phyloP scores from a whole-genome alignment of 2,888 invertebrate genomes.

The Drosophila longiperda region DNA sequence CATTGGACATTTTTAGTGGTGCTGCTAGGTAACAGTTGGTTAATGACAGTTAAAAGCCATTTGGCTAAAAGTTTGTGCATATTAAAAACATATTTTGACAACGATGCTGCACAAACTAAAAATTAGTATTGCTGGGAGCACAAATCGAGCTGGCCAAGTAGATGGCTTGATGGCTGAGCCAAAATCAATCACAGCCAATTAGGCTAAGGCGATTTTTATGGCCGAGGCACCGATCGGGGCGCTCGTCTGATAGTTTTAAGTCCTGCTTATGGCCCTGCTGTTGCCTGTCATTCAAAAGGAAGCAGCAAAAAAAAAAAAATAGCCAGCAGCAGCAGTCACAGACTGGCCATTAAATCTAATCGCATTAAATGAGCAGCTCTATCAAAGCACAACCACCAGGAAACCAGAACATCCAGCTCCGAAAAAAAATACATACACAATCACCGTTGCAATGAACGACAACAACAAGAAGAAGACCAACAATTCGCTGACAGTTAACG shows the following conservation, averaged over 20 bases:
- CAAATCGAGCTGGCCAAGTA: neutral
- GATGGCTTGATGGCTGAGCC: slow-evolving; percentile 18
- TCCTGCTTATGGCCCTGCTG: slow-evolving; percentile 59
- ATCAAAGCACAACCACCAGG: slow-evolving; percentile 45
- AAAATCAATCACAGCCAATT: slow-evolving; percentile 74
- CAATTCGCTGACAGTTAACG: slow-evolving; percentile 75
- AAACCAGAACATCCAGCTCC: slow-evolving; percentile 17
- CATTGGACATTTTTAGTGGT: slow-evolving; percentile 73
- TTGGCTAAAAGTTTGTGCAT: slow-evolving; percentile 77
- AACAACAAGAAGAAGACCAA: slow-evolving; percentile 26
- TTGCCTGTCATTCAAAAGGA: slow-evolving; percentile 35
- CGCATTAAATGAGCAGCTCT: slow-evolving; percentile 78
- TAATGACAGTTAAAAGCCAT: slow-evolving; percentile 79
- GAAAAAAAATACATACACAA: slow-evolving; percentile 18
- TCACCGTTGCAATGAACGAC: slow-evolving; percentile 26
- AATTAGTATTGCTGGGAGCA: slow-evolving; percentile 52
- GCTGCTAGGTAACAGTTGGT: slow-evolving; percentile 70
- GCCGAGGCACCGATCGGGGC: slow-evolving; percentile 9
- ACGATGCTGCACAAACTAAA: slow-evolving; percentile 40
- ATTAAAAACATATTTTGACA: slow-evolving; percentile 73
- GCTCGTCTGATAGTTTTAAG: slow-evolving; percentile 65
- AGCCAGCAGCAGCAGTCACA: slow-evolving; percentile 42
- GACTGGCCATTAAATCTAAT: slow-evolving; percentile 81
- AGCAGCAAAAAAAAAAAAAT: slow-evolving; percentile 21
- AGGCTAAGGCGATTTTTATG: slow-evolving; percentile 77